phyloP scores from a whole-genome alignment of 2,797 vertebrate species.

The Acanthopagrus latus region DNA sequence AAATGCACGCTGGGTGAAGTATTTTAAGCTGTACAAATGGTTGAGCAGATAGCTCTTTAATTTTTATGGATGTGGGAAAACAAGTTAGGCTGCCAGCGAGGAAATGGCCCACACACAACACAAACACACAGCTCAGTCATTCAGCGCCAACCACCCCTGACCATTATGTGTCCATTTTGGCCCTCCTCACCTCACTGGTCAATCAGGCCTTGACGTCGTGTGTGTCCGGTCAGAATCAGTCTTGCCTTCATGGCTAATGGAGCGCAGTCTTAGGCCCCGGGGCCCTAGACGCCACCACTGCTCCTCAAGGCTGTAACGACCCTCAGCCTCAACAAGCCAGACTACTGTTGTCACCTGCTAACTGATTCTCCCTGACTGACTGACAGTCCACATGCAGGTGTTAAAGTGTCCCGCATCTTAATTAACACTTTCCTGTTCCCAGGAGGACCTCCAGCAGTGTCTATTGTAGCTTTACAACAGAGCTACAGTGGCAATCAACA shows the following conservation, averaged over 20 bases:
- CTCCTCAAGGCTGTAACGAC: conserved; percentile 38
- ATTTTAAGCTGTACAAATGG: conserved; percentile 11
- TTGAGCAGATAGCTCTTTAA: conserved; percentile 5
- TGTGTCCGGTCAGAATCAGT: conserved; percentile 44
- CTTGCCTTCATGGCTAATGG: conserved; percentile 55
- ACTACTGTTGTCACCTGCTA: conserved; percentile 60
- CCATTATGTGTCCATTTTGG: conserved; percentile 54
- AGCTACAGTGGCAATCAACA: conserved; percentile 27
- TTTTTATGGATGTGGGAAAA: conserved; percentile 44
- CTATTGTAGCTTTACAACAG: conserved; percentile 56
- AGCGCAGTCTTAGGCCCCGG: conserved; percentile 29
- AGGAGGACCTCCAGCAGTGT: conserved; percentile 66
- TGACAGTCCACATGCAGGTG: conserved; percentile 69
- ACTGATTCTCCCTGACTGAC: conserved; percentile 35
- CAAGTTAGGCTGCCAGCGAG: conserved; percentile 7
- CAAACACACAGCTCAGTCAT: conserved; percentile 28
- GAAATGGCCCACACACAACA: conserved; percentile 36
- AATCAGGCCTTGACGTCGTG: conserved; percentile 55
- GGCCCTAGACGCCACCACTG: conserved; percentile 40
- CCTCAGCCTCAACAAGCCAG: conserved; percentile 18
- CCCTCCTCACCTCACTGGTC: conserved; percentile 58
- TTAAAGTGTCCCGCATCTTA: conserved; percentile 63
- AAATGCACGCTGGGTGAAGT: neutral
- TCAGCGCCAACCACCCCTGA: conserved; percentile 33
- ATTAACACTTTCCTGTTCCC: conserved; percentile 77